Percentiles rank a stretch among this genome's conserved stretches.
Conservation (phyloP, 2,888 invertebrate genomes). For the Melanostoma mellinum region DNA sequence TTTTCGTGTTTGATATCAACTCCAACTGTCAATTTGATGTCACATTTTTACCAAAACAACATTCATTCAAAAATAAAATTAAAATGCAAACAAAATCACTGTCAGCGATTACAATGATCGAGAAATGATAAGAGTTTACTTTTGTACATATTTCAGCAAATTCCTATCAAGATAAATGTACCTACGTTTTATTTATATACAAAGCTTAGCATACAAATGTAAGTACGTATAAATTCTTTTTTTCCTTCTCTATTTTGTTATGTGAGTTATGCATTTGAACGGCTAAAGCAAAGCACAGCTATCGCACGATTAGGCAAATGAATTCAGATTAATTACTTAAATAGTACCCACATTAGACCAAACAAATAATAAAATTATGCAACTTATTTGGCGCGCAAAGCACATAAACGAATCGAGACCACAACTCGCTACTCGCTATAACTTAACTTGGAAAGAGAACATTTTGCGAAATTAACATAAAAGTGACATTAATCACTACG, state of each 20-base stretch:
- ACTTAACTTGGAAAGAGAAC: constrained; percentile 34
- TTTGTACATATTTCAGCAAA: too few relatives aligned
- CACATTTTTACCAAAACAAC: constrained; percentile 56
- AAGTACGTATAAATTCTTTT: constrained; percentile 32
- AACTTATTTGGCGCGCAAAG: constrained; percentile 31
- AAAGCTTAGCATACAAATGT: constrained; percentile 12
- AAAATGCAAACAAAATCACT: constrained; percentile 69
- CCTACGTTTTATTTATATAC: too few relatives aligned
- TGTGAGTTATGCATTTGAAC: constrained; percentile 56
- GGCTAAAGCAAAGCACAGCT: constrained; percentile 13
- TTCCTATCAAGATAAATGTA: too few relatives aligned
- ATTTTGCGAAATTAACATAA: constrained; percentile 65
- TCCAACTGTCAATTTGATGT: constrained; percentile 47
- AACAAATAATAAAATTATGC: constrained; percentile 32
- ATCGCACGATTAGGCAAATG: constrained; percentile 29
- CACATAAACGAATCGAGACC: constrained; percentile 31
- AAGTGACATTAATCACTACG: constrained; percentile 67
- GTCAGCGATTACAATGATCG: constrained; percentile 61
- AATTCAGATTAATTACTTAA: constrained; percentile 63
- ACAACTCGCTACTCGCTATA: constrained; percentile 30
- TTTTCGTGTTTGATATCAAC: not conserved
- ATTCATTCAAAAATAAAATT: constrained; percentile 63
- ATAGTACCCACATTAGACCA: not conserved
- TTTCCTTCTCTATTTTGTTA: not conserved
- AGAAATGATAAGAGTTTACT: constrained; percentile 45